phyloP scores from a whole-genome alignment of 2,888 invertebrate genomes.

The Zele albiditarsus region DNA sequence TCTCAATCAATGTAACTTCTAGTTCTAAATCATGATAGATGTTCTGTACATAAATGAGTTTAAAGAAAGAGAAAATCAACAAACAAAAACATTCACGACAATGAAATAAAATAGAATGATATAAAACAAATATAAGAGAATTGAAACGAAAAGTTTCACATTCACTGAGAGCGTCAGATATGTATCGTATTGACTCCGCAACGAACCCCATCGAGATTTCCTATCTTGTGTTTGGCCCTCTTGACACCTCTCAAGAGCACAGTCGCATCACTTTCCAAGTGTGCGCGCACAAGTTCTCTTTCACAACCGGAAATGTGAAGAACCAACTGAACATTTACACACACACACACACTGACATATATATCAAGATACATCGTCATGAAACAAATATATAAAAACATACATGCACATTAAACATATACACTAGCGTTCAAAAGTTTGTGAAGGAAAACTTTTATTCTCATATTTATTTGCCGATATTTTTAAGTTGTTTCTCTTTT shows the following conservation, averaged over 20 bases:
- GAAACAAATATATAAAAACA: neutral
- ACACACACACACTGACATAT: neutral
- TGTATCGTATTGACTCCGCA: neutral
- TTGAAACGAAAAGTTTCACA: neutral
- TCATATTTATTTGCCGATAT: no score
- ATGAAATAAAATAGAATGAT: no score
- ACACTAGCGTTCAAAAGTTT: no score
- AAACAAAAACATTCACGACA: neutral
- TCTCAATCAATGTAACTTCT: no score
- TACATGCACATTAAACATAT: neutral
- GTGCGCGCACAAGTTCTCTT: neutral
- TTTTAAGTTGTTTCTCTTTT: no score
- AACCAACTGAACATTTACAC: neutral
- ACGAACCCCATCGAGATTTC: slow-evolving; percentile 1
- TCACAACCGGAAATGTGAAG: slow-evolving; percentile 9
- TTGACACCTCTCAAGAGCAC: neutral
- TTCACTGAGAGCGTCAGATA: neutral
- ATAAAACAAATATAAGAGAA: neutral
- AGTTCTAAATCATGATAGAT: no score
- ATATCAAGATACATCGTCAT: neutral
- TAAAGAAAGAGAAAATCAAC: neutral
- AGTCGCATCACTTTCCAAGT: neutral
- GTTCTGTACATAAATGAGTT: neutral
- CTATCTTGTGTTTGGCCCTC: neutral
- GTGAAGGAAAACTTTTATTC: no score